A percentile compares a stretch with the other conserved stretches of the same genome.
These are phyloP conservation scores for Erebia aethiops DNA, from an alignment of 2,888 invertebrate species.

Conservation along the genomic window DNA sequence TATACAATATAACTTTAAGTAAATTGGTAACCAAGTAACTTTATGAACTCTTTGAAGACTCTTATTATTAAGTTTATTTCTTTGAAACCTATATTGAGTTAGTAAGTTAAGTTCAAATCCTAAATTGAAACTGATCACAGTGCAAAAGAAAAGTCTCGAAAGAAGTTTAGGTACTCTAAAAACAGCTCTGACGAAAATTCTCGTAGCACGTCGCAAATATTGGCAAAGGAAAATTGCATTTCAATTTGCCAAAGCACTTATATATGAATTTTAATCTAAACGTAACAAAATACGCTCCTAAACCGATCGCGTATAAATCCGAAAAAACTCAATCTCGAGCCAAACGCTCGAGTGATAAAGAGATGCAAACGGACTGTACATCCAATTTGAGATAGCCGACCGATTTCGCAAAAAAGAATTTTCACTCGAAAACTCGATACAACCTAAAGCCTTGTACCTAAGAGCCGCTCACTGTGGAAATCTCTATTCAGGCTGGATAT, in stretches of 20 bases:
- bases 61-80: background rate
- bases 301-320: slow-evolving; percentile 12
- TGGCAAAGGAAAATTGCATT: slow-evolving; percentile 22
- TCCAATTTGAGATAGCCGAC: slow-evolving; percentile 41
- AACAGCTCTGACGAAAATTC: slow-evolving; percentile 3
- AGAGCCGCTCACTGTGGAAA: too few species aligned
- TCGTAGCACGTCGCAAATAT: slow-evolving; percentile 17
- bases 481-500: too few species aligned
- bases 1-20: too few species aligned
- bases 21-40: background rate
- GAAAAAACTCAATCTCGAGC: slow-evolving; percentile 36
- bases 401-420: slow-evolving; percentile 41
- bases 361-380: slow-evolving; percentile 42
- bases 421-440: slow-evolving; percentile 30
- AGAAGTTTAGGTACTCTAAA: slow-evolving; percentile 1
- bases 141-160: background rate
- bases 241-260: slow-evolving; percentile 24
- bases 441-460: slow-evolving; percentile 14
- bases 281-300: slow-evolving; percentile 35
- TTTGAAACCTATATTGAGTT: background rate
- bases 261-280: slow-evolving; percentile 37
- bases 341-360: slow-evolving; percentile 41
- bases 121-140: background rate
- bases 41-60: background rate
- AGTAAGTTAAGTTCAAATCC: background rate